phyloP scores from a whole-genome alignment of 1,140 invertebrate genomes.

The Drosophila pectinifera region DNA sequence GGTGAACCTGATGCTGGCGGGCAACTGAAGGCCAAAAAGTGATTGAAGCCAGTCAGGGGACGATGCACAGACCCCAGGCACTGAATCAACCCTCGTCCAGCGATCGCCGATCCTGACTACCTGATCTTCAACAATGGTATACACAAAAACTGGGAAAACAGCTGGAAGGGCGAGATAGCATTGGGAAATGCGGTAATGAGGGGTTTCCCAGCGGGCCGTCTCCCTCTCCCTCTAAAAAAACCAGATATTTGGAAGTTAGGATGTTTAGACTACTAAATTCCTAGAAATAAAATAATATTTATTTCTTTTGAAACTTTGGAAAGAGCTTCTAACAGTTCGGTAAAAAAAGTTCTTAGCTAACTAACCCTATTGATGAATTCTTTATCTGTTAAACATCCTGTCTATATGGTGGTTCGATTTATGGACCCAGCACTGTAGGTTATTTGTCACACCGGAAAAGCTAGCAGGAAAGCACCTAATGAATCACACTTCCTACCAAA shows the following conservation, averaged over 20 bases:
- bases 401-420: neutral
- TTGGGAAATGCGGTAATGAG: slow-evolving; percentile 41
- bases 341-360: too few species aligned
- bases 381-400: too few species aligned
- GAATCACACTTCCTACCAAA: slow-evolving; percentile 17
- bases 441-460: slow-evolving; percentile 14
- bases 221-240: slow-evolving; percentile 6
- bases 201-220: slow-evolving; percentile 42
- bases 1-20: slow-evolving; percentile 60
- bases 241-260: neutral
- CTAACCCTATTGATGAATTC: too few species aligned
- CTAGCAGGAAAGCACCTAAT: slow-evolving; percentile 1
- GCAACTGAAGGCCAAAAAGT: slow-evolving; percentile 50
- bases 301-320: too few species aligned
- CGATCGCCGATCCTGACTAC: slow-evolving; percentile 27
- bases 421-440: neutral
- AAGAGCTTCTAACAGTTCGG: too few species aligned
- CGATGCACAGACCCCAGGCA: slow-evolving; percentile 18
- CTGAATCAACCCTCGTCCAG: slow-evolving; percentile 55
- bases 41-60: slow-evolving; percentile 55
- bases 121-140: slow-evolving; percentile 43
- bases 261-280: too few species aligned
- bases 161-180: slow-evolving; percentile 14
- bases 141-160: slow-evolving; percentile 37
- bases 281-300: too few species aligned